Conservation (phyloP, 2,797 vertebrate genomes). For the Picus viridis region DNA sequence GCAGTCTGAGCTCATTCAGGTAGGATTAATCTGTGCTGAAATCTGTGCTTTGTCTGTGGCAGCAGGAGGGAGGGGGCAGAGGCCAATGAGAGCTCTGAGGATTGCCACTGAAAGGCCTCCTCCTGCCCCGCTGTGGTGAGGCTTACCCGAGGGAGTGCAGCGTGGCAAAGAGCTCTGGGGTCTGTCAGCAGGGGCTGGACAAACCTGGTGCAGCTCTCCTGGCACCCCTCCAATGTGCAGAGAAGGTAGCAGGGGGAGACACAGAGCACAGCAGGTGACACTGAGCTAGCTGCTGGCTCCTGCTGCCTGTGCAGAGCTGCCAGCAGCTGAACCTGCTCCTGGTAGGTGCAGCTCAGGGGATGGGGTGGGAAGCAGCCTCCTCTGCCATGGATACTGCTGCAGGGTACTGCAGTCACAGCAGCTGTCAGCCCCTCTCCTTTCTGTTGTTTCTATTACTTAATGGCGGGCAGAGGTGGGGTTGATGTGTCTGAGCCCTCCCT, state of each 20-base stretch:
- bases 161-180: slow-evolving; percentile 20
- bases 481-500: background rate
- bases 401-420: background rate
- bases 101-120: slow-evolving; percentile 16
- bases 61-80: background rate
- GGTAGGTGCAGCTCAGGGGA: background rate
- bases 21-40: slow-evolving; percentile 61
- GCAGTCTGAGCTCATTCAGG: slow-evolving; percentile 85
- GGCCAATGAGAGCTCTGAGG: background rate
- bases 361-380: background rate
- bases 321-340: background rate
- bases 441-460: background rate
- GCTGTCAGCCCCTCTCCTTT: background rate
- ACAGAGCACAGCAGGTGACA: background rate
- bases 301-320: background rate
- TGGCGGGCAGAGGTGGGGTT: background rate
- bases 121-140: background rate
- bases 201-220: background rate
- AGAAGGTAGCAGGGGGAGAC: background rate
- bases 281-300: background rate
- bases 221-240: background rate
- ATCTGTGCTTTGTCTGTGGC: slow-evolving; percentile 20
- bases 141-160: background rate
- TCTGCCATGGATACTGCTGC: background rate
- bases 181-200: background rate